Conservation (phyloP, 2,888 invertebrate species). For the Mimachlamys varia region DNA sequence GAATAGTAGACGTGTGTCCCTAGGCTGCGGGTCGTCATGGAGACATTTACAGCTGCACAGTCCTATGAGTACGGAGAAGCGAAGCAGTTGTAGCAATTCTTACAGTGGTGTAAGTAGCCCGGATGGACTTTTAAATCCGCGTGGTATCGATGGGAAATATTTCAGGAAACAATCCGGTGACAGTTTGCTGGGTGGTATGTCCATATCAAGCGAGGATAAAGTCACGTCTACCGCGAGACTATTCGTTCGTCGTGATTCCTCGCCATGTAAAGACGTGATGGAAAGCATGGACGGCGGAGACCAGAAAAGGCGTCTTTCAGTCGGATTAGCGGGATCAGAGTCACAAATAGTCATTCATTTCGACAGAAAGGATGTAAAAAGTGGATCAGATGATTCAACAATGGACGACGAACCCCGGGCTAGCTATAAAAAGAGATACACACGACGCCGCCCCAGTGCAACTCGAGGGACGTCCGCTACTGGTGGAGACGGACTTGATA, state of each 20-base stretch:
- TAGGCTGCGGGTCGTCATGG: slow-evolving; percentile 56
- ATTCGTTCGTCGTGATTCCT: neutral
- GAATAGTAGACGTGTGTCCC: slow-evolving; percentile 65
- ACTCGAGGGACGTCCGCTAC: neutral
- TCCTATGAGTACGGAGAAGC: slow-evolving; percentile 62
- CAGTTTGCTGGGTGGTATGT: neutral
- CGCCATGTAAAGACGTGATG: slow-evolving; percentile 36
- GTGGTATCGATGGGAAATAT: neutral
- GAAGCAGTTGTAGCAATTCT: slow-evolving; percentile 64
- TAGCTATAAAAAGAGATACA: neutral
- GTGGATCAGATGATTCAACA: slow-evolving; percentile 6
- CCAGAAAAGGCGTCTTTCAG: slow-evolving; percentile 41
- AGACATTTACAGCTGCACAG: slow-evolving; percentile 66
- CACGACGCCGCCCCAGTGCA: neutral
- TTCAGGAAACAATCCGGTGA: slow-evolving; percentile 1
- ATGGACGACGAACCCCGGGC: neutral
- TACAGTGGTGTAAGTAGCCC: slow-evolving; percentile 61
- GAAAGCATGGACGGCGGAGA: neutral
- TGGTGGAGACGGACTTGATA: neutral
- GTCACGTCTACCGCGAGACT: neutral
- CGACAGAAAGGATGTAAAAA: slow-evolving; percentile 36
- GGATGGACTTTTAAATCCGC: slow-evolving; percentile 59
- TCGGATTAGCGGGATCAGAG: slow-evolving; percentile 44
- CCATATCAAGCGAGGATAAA: neutral
- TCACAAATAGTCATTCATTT: slow-evolving; percentile 52